A percentile compares a stretch with the other conserved stretches of the same genome.
Evolutionary conservation across 2,113 vertebrate genomes (phyloP).

Genomic region (Orcinus orca): DNA sequence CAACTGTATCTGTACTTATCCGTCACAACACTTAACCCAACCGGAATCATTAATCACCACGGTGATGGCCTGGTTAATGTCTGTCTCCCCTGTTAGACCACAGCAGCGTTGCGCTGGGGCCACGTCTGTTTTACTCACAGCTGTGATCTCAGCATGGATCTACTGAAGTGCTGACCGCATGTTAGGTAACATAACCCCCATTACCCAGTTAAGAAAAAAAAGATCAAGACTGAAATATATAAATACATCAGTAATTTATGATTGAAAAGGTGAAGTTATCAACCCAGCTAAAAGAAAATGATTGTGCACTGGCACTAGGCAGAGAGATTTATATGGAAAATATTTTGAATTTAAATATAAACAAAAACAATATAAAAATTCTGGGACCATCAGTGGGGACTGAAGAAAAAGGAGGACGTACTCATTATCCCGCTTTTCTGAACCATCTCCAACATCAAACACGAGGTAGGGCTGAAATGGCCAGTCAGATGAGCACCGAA

Average conservation of each 20-base stretch:
- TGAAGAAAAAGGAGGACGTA: slow-evolving; percentile 75
- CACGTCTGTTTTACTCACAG: fast-evolving
- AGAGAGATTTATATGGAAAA: neutral
- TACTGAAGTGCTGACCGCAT: neutral
- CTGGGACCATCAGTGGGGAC: neutral
- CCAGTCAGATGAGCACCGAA: slow-evolving; percentile 85
- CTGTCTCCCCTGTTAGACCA: neutral
- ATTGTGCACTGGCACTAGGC: neutral
- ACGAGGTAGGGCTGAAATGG: slow-evolving; percentile 89
- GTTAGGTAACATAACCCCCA: neutral
- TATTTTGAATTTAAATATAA: neutral
- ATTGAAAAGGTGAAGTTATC: neutral
- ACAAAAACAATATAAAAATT: neutral
- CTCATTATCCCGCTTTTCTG: slow-evolving; percentile 86
- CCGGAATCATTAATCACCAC: fast-evolving
- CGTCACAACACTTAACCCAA: neutral
- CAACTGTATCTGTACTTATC: neutral
- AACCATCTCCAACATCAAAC: slow-evolving; percentile 89
- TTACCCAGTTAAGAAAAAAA: neutral
- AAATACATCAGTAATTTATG: neutral
- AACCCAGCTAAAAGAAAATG: neutral
- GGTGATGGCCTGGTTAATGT: no score
- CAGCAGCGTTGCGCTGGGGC: no score
- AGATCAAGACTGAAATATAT: neutral
- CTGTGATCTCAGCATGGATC: neutral